Percentiles rank a stretch among this genome's conserved stretches.
Evolutionary conservation across 2,888 invertebrate genomes (phyloP).

Genomic region (Sphinx pinastri): DNA sequence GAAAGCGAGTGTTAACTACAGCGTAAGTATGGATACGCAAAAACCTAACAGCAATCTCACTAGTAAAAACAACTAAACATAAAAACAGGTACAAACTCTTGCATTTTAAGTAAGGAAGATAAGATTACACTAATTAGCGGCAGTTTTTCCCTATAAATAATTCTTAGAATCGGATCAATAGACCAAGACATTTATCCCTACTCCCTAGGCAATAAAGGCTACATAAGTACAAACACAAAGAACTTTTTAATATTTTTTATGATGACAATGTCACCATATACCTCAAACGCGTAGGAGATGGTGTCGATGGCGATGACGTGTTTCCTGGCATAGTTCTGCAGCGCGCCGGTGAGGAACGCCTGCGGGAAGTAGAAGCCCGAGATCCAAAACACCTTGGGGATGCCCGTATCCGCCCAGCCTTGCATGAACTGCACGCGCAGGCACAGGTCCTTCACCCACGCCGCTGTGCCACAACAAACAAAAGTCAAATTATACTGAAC

Average conservation of each 20-base stretch:
- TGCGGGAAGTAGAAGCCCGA: constrained; percentile 94
- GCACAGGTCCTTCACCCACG: constrained; percentile 87
- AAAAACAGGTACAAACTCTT: too few relatives aligned
- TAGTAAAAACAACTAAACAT: too few relatives aligned
- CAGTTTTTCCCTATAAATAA: background rate
- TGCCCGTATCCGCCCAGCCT: constrained; percentile 86
- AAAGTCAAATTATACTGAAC: background rate
- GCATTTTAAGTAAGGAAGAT: too few relatives aligned
- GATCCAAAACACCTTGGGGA: constrained; percentile 91
- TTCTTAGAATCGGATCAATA: background rate
- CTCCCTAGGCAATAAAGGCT: background rate
- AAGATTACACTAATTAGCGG: too few relatives aligned
- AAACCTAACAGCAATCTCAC: too few relatives aligned
- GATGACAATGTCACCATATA: constrained; percentile 41
- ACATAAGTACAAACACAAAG: constrained; percentile 27
- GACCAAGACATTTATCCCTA: background rate
- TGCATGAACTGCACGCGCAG: constrained; percentile 86
- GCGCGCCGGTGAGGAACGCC: constrained; percentile 91
- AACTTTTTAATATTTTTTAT: too few relatives aligned
- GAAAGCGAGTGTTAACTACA: constrained; percentile 48
- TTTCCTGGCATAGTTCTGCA: constrained; percentile 92
- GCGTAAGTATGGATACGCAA: too few relatives aligned
- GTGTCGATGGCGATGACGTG: constrained; percentile 90
- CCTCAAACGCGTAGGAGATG: constrained; percentile 85
- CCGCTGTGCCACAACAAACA: constrained; percentile 66